Conservation (phyloP, 2,888 invertebrate species). For the Andrena haemorrhoa region DNA sequence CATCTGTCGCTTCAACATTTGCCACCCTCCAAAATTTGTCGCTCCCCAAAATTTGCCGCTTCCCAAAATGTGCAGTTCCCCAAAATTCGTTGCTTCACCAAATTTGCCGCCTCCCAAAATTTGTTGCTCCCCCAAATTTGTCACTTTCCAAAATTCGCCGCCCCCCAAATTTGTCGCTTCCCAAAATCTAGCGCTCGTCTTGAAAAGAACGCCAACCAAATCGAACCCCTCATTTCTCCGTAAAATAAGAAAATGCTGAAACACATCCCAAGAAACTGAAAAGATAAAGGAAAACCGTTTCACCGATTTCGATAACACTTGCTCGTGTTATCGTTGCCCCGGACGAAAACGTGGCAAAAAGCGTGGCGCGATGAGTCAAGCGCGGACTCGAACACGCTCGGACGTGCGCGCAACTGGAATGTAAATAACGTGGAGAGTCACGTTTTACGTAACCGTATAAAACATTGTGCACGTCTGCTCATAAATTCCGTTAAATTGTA, state of each 20-base stretch:
- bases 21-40: no score
- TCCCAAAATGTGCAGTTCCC: no score
- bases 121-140: no score
- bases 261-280: no score
- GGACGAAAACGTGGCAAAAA: constrained; percentile 6
- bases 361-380: constrained; percentile 25
- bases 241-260: neutral
- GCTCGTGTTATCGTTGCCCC: neutral
- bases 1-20: no score
- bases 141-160: no score
- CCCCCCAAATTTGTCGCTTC: no score
- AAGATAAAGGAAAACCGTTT: neutral
- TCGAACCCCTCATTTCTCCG: neutral
- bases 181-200: no score
- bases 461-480: constrained; percentile 45
- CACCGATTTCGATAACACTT: neutral
- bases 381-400: constrained; percentile 3
- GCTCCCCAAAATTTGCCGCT: no score
- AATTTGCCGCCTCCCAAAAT: no score
- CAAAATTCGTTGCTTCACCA: no score
- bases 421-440: constrained; percentile 56
- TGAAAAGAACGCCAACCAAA: no score
- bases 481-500: constrained; percentile 48
- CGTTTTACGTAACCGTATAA: constrained; percentile 53
- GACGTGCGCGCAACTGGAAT: constrained; percentile 36